Conservation (phyloP, 2,797 vertebrate genomes). For the Mus spretus region DNA sequence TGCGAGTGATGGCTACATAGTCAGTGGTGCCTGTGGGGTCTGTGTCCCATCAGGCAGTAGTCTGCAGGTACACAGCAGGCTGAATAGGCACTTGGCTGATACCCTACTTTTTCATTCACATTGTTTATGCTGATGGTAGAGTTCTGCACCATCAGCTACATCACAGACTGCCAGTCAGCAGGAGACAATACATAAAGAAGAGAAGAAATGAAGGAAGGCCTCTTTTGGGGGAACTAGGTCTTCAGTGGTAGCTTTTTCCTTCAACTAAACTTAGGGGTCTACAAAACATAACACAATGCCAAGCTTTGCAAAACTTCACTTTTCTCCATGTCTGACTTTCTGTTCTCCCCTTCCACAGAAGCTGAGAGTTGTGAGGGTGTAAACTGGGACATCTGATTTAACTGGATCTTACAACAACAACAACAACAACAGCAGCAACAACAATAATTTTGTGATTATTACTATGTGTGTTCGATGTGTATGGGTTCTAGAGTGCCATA, state of each 20-base stretch:
- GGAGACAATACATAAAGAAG: neutral
- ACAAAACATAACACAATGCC: neutral
- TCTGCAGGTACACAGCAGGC: too few relatives aligned
- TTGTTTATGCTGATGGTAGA: neutral
- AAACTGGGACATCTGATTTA: conserved; percentile 49
- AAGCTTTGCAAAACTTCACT: neutral
- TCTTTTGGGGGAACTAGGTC: neutral
- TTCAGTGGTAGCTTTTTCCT: neutral
- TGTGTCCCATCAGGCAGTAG: neutral
- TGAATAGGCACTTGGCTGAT: neutral
- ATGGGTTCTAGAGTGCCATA: neutral
- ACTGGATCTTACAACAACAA: neutral
- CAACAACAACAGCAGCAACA: neutral
- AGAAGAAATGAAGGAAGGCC: neutral
- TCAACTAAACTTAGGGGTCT: neutral
- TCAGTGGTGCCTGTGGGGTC: neutral
- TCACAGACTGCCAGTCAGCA: neutral
- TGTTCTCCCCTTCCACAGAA: neutral
- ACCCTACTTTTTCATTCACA: too few relatives aligned
- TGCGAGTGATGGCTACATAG: too few relatives aligned
- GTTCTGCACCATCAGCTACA: neutral
- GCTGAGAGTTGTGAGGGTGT: neutral
- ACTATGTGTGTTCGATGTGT: neutral
- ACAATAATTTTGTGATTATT: neutral
- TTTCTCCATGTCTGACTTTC: neutral